These are phyloP conservation scores for Acronicta leporina DNA, from an alignment of 2,888 invertebrate species.

Conservation along the genomic window DNA sequence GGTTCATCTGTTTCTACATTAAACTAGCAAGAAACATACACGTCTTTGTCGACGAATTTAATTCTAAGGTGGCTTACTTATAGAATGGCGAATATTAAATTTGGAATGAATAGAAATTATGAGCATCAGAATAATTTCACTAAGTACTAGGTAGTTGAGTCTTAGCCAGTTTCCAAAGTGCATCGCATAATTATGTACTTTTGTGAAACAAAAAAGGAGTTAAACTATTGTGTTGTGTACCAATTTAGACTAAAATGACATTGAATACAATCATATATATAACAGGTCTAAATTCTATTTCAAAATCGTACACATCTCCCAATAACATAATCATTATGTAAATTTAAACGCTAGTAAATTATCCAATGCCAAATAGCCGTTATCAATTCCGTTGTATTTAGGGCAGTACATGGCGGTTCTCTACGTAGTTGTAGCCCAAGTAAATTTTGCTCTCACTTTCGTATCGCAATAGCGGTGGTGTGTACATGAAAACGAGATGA, in stretches of 20 bases:
- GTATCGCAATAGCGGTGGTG: conserved; percentile 82
- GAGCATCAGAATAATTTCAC: no score
- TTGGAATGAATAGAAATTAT: no score
- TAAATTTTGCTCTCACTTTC: conserved; percentile 88
- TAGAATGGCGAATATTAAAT: neutral
- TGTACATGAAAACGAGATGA: conserved; percentile 88
- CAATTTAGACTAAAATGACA: neutral
- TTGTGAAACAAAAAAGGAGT: no score
- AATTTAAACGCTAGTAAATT: conserved; percentile 63
- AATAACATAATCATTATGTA: conserved; percentile 25
- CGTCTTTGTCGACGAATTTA: neutral
- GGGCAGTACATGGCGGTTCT: conserved; percentile 70
- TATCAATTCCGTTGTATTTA: conserved; percentile 79
- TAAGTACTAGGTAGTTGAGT: no score
- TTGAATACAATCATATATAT: conserved; percentile 8
- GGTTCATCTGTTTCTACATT: conserved; percentile 37
- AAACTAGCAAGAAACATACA: conserved; percentile 11
- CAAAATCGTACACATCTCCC: conserved; percentile 23
- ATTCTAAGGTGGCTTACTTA: neutral
- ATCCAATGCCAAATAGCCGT: conserved; percentile 51
- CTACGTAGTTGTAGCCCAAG: conserved; percentile 82
- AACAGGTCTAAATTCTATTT: conserved; percentile 18
- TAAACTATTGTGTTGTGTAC: no score
- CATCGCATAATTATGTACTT: no score
- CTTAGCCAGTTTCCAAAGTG: no score